These are phyloP conservation scores for Ptychochromis oligacanthus DNA, from an alignment of 2,113 vertebrate species.

Conservation along the genomic window DNA sequence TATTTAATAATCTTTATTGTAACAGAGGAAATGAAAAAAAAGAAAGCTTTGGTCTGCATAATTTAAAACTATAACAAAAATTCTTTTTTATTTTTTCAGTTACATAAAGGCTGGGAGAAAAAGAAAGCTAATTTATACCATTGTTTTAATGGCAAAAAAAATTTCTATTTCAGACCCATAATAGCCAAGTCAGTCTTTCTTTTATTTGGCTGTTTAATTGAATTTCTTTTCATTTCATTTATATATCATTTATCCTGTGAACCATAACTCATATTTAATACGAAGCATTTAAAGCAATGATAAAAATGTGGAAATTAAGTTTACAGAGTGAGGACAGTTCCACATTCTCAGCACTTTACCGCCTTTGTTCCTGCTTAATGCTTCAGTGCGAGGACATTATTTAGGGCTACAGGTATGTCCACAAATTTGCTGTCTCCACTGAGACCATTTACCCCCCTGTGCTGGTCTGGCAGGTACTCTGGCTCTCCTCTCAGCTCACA, in stretches of 20 bases:
- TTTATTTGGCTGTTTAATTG: neutral
- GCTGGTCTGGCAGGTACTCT: constrained; percentile 68
- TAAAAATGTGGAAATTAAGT: neutral
- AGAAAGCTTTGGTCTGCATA: neutral
- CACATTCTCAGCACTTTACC: neutral
- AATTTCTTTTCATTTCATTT: neutral
- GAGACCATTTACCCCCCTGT: constrained; percentile 71
- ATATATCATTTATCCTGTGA: too few species aligned
- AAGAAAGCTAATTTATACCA: neutral
- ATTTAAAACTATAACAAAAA: neutral
- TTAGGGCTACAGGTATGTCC: constrained; percentile 43
- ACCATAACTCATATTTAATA: neutral
- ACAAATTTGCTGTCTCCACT: constrained; percentile 54
- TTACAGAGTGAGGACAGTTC: neutral
- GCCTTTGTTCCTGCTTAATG: constrained; percentile 36
- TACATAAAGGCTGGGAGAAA: neutral
- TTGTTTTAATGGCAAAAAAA: neutral
- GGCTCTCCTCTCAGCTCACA: constrained; percentile 71
- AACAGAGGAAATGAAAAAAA: neutral
- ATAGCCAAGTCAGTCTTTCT: neutral
- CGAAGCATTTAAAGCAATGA: neutral
- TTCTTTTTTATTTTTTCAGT: neutral
- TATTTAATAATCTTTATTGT: neutral
- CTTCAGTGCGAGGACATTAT: constrained; percentile 42
- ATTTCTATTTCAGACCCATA: neutral